Base-by-base conservation (phyloP, 2,797 vertebrate genomes). In the Mallotus villosus region DNA sequence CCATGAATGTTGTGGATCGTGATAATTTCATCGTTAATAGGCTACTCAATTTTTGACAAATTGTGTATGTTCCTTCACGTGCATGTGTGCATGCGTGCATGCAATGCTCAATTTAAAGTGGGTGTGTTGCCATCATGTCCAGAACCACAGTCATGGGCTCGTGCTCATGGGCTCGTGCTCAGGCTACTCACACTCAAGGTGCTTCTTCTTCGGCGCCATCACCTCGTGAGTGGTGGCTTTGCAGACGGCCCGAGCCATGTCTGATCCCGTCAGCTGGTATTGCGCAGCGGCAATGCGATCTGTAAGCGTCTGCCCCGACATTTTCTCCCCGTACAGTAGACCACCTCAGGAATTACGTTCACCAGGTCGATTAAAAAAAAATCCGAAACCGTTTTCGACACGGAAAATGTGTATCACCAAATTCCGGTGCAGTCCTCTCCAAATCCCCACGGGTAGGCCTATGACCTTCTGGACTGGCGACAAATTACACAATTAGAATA, bases 141-240 rank as follows among this genome's bases (percentile, higher is more conserved):
- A 46, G 41, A 46, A 46, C 41, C 41, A 46, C 11, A 46, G 12
- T 46, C 14, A 46, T 12, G 41, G 2, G 41, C 41, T 46, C 41
- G 5, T 46, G 41, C 9, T 46, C 41, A 14, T 12, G 41, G 2
- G 41, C 41, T 46, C 41, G 5, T 46, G 41, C 9, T 46, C 41
- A 14, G 41, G 41, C 41, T 12, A 95, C 97, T 99, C 93, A 99
- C 97, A 99, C 85, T 99, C 98, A 93, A 99, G 94, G 95, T 99
- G 98, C 90, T 99, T 99, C 72, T 99, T 99, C 95, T 99, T 99
- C 91, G 98, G 98, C 90, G 97, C 97, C 97, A 99, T 99, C 92
- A 99, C 97, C 90, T 99, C 98, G 81, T 99, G 98, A 88, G 98
- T 99, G 91, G 98, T 99, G 80, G 98, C 97, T 93, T 99, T 99